Base-by-base conservation (phyloP, 2,113 vertebrate species). In the Thermophis baileyi region DNA sequence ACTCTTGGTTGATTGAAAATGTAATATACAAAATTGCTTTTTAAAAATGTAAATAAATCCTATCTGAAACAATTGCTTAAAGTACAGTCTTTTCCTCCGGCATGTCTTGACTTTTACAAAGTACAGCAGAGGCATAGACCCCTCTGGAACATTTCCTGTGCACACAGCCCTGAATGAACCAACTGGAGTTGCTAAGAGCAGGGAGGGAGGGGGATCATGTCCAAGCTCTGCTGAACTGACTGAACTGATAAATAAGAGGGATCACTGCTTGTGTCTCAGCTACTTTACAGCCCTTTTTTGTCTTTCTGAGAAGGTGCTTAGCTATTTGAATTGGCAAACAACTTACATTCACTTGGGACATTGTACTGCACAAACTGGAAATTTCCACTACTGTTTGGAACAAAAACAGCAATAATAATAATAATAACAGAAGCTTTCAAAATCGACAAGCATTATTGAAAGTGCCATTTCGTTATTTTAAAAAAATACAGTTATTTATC, bases 261-360 rank as follows among this genome's bases (percentile, higher is more conserved):
- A 96, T 97, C 96, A 97, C 95, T 96, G 96, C 96, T 97, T 97
- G 96, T 95, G 89, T 95, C 96, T 96, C 95, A 94, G 90, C 94
- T 95, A 96, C 94, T 96, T 96, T 94, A 95, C 96, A 98, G 98
- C 98, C 98, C 98, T 98, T 98, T 98, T 87, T 53, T 86, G 93
- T 94, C 94, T 94, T 95, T 95, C 95, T 95, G 90, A 95, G 96
- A 96, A 97, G 90, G 94, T 94, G 95, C 92, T 96, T 94, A 94
- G 93, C 93, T 94, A 95, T 91, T 95, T 92, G 90, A 92, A 47
- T 90, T 93, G 96, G 94, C 89, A 95, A 93, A 92, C 91, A 93
- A 95, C 93, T 94, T 92, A 55, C 94, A 94, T 0, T 87, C 5
- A 94, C 95, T 96, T 95, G 0, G 85, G 94, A 91, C 91, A 91